Percentiles rank a stretch among this genome's conserved stretches.
Evolutionary conservation across 2,113 vertebrate species (phyloP).

Genomic region (Panurus biarmicus): DNA sequence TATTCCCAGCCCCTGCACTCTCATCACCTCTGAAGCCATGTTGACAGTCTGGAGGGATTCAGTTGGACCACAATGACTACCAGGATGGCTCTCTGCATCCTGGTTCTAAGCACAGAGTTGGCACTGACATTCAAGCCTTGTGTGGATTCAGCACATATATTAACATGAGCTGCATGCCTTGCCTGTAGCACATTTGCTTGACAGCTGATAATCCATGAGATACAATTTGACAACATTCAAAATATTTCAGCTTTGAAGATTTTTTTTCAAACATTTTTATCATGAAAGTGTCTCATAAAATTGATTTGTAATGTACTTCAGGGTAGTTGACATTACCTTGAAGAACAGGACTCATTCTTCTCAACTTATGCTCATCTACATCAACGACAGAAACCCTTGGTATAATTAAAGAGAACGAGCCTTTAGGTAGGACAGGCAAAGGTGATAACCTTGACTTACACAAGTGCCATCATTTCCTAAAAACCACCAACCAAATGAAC

Average conservation of each 20-base stretch:
- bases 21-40: background rate
- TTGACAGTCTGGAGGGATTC: background rate
- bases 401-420: background rate
- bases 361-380: background rate
- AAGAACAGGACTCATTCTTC: background rate
- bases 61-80: background rate
- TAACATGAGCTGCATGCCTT: background rate
- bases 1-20: fast-evolving
- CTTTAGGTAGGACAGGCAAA: background rate
- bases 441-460: background rate
- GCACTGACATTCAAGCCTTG: background rate
- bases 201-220: background rate
- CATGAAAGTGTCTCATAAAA: background rate
- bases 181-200: background rate
- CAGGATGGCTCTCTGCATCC: background rate
- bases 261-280: background rate
- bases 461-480: background rate
- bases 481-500: background rate
- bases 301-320: background rate
- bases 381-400: background rate
- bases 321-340: background rate
- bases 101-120: background rate
- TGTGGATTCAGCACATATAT: background rate
- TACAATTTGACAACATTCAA: background rate
- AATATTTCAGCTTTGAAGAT: background rate